These are phyloP conservation scores for Anastrepha obliqua DNA, from an alignment of 1,140 invertebrate genomes.

Conservation along the genomic window DNA sequence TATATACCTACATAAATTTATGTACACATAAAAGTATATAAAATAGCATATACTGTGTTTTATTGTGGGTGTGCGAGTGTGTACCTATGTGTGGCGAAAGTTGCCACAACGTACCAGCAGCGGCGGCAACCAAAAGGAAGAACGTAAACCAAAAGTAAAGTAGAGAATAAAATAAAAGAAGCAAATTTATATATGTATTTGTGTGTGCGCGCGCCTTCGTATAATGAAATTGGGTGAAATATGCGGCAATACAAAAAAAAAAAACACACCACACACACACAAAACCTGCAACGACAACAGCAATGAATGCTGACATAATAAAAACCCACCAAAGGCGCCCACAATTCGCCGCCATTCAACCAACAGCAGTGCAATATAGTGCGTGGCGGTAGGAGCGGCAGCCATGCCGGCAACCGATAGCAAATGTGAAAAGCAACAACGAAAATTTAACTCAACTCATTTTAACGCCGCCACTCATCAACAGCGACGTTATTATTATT, in stretches of 20 bases:
- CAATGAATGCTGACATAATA: slow-evolving; percentile 48
- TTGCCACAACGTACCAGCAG: not conserved
- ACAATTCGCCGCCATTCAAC: not conserved
- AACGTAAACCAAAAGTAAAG: slow-evolving; percentile 32
- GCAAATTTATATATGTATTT: not conserved
- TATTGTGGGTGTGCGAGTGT: not conserved
- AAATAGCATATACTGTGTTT: not conserved
- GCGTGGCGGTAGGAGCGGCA: not conserved
- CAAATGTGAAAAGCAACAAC: not conserved
- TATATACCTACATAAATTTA: not conserved
- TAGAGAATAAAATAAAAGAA: not conserved
- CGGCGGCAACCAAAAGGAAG: not conserved
- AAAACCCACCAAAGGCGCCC: slow-evolving; percentile 39
- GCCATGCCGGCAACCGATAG: slow-evolving; percentile 26
- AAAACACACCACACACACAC: not conserved
- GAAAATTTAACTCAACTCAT: slow-evolving; percentile 42
- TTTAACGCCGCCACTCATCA: slow-evolving; percentile 26
- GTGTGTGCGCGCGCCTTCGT: not conserved
- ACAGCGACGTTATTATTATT: not conserved
- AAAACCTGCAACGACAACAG: not conserved
- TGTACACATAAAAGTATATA: not conserved
- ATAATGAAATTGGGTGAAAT: slow-evolving; percentile 53
- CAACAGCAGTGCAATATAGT: not conserved
- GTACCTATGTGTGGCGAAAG: not conserved
- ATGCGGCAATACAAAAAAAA: not conserved